Percentiles rank a stretch among this genome's conserved stretches.
Conservation (phyloP, 2,797 vertebrate species). For the Enteromius mattozi region DNA sequence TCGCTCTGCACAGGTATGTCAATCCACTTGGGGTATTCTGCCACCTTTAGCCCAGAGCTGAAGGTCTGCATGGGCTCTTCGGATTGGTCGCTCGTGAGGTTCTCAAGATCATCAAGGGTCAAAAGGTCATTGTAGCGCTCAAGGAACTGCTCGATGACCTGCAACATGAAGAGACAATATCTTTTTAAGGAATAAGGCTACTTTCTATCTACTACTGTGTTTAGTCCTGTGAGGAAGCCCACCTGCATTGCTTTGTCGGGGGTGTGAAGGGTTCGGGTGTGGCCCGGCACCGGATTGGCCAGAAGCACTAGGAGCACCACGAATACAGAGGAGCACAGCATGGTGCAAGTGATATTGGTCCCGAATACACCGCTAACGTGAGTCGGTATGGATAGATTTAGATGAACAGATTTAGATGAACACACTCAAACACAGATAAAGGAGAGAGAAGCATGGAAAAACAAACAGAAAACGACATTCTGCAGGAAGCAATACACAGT, state of each 20-base stretch:
- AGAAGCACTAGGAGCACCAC: slow-evolving; percentile 76
- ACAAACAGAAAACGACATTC: slow-evolving; percentile 7
- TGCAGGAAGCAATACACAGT: not conserved
- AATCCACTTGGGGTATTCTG: slow-evolving; percentile 77
- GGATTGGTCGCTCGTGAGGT: slow-evolving; percentile 73
- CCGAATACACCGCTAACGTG: slow-evolving; percentile 32
- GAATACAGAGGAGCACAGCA: slow-evolving; percentile 78
- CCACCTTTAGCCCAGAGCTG: slow-evolving; percentile 70
- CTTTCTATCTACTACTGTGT: not conserved
- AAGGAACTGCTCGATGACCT: slow-evolving; percentile 82
- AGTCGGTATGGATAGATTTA: slow-evolving; percentile 22
- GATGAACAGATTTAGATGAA: not conserved
- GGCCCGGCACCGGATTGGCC: slow-evolving; percentile 72
- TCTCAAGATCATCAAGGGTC: slow-evolving; percentile 82
- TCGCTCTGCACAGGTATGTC: slow-evolving; percentile 72
- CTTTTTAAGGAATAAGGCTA: not conserved
- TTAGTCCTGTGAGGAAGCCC: slow-evolving; percentile 22
- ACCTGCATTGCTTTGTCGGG: slow-evolving; percentile 80
- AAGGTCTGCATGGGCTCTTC: slow-evolving; percentile 75
- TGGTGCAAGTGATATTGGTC: slow-evolving; percentile 62
- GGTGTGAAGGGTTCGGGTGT: slow-evolving; percentile 77
- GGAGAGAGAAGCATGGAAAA: not conserved
- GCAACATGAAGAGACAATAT: slow-evolving; percentile 21
- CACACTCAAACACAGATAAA: not conserved
- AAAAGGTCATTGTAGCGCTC: slow-evolving; percentile 82